Base-by-base conservation (phyloP, 2,888 invertebrate species). In the Agrenia bidenticulata region DNA sequence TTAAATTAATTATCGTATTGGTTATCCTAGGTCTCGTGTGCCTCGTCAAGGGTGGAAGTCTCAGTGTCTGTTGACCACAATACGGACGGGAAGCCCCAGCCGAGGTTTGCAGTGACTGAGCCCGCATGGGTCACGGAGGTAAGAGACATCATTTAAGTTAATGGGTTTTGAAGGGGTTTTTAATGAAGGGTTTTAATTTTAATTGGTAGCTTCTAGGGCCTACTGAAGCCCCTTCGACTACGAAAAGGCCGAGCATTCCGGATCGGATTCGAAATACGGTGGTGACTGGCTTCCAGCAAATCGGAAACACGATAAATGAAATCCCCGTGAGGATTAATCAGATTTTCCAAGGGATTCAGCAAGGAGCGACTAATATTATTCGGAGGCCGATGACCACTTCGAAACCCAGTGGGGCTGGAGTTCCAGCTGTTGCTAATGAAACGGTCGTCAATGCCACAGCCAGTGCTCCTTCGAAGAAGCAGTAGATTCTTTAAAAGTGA, bases 291-390 rank as follows among this genome's bases (percentile, higher is more conserved):
- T 19, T 68, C 9, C 45, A 64, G 13, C 61, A 64, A 26, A 58
- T 68, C 15, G 50, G 53, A 39, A 59, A 64, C 15, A 49, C 45
- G 24, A 50, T 68, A 2, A 49, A 61, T 2, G 45, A 55, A 27
- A 55, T 55, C 9, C 68, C 68, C 5, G 42, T 17, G 15, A 32
- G 68, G 7, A 56, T 68, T 9, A n/a, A 23, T 5, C 45, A 61
- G n/a, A 62, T 64, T 49, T 64, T 68, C 37, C 58, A 64, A 23
- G 64, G 64, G 19, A 64, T 68, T 26, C 58, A 61, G 4, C 59
- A 55, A 21, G 64, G 64, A 13, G 68, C 68, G 7, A 32, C 63
- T 15, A 62, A 51, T 1, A 62, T 68, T 19, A 49, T 68, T 0
- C 60, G 68, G 39, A 5, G 26, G 7, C 50, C 62, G 5, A 17